These are phyloP conservation scores for Myrmecobius fasciatus DNA, from an alignment of 2,113 vertebrate genomes.

Conservation along the genomic window DNA sequence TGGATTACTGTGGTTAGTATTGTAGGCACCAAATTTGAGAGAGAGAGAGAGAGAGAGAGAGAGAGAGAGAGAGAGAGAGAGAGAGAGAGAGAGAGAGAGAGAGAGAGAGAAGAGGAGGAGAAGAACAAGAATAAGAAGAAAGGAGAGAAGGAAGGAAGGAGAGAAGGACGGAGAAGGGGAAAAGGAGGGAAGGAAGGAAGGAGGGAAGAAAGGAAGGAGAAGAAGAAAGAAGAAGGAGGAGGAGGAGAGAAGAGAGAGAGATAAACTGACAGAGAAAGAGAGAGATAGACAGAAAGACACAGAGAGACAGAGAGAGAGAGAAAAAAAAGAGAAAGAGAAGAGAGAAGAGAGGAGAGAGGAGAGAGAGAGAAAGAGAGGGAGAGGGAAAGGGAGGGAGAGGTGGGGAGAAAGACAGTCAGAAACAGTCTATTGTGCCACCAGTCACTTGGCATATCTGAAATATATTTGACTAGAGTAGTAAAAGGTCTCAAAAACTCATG, in stretches of 20 bases:
- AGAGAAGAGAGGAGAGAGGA: neutral
- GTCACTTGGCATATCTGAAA: neutral
- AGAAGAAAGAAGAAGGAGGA: no score
- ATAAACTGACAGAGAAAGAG: neutral
- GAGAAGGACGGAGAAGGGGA: no score
- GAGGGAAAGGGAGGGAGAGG: no score
- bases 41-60: no score
- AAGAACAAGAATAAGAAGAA: no score
- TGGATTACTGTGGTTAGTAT: neutral
- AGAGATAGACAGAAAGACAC: neutral
- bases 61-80: no score
- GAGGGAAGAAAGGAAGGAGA: no score
- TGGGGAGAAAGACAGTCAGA: neutral
- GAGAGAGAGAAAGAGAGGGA: neutral
- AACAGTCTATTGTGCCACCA: neutral
- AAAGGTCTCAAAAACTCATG: neutral
- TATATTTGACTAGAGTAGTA: neutral
- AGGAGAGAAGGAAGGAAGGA: no score
- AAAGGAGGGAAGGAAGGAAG: no score
- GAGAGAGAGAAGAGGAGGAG: neutral
- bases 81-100: neutral
- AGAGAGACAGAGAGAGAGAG: neutral
- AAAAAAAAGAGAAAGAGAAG: neutral
- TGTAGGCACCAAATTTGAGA: neutral
- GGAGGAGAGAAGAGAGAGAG: neutral